Base-by-base conservation (phyloP, 2,888 invertebrate genomes). In the Melikaiella ostensackeni region DNA sequence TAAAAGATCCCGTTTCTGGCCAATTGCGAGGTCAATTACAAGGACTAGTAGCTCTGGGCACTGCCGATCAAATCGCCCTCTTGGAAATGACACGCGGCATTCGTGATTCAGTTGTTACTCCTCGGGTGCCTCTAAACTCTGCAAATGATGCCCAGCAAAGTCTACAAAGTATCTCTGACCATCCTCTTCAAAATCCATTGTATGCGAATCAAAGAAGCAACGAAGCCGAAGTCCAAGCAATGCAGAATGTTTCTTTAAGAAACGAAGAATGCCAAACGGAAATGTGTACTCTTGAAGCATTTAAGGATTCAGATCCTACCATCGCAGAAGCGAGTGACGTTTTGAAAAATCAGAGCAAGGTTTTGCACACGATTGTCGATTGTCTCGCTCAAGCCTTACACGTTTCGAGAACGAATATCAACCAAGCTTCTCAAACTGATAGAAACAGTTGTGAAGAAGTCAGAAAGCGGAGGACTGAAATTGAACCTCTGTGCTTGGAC, bases 41-140 rank as follows among this genome's bases (percentile, higher is more conserved):
- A 84, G 93, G 94, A 61, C 84, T 94, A 13, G 89, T 94, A 46
- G 94, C 94, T 55, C 91, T 95, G 64, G 95, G 95, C 16, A 94
- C 94, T 5, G 93, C 93, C 63, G 91, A 92, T 64, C 95, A 95
- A 89, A 93, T 95, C 42, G 91, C 92, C 24, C 91, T 93, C 79
- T 87, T 94, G 57, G 93, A 93, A 89, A 92, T 88, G 88, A 90
- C 90, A 83, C 85, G 89, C 75, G 88, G 88, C 42, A 84, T 90
- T 35, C 84, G 85, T 42, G 85, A 86, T 81, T 81, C 86, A n/a
- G 80, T 76, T 8, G 66, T 81, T 24, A 80, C 80, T 11, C 80
- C 84, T 59, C 30, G 27, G 1, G 66, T 7, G 9, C 27, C 27
- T 27, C 3, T 66, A 16, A 42, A 27, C 16, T 42, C 16, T 46